Evolutionary conservation across 2,797 vertebrate genomes (phyloP), one percentile per base, ranked within the genome.

Genomic region (Netta rufina): DNA sequence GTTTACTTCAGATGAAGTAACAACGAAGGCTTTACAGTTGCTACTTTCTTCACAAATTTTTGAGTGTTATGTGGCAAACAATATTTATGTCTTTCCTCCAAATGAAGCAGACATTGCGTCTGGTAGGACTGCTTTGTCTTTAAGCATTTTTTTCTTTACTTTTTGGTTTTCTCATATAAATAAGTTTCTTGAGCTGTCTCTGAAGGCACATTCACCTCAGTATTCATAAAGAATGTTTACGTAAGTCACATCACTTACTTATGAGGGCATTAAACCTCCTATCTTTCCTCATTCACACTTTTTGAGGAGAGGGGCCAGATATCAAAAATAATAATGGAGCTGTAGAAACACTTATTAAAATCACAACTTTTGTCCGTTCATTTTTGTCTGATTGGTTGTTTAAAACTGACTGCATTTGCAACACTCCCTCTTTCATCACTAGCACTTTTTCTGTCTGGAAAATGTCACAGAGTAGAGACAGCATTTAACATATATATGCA

Each of bases 61-160:
- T 96, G 92, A 95, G 82, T 72, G 65, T 77, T 96, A 92, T 6
- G 65, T 89, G 89, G 95, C 91, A 97, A 97, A 97, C 87, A 94
- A 64, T 96, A 97, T 96, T 97, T 96, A 96, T 90, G 94, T 87
- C 93, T 95, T 91, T 95, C 45, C 81, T 95, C 79, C 87, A 95
- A 96, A 86, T 66, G 95, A 93, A 95, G 95, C 92, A 97, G 97
- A 95, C 96, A 96, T 2, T 39, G 90, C 96, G 90, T 96, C 96
- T 95, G 96, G 96, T 71, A 94, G 65, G 66, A 78, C 13, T 92
- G 72, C 75, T 88, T 92, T 92, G 88, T 25, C 7, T 67, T 73
- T 28, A 89, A 73, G 69, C 73, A 80, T 85, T 89, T 95, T 61
- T 91, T 91, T 66, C 85, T 89, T 79, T 28, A 67, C 58, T 72